A percentile compares a stretch with the other conserved stretches of the same genome.
These are phyloP conservation scores for Nothoprocta pentlandii DNA, from an alignment of 2,113 vertebrate genomes.

Conservation along the genomic window DNA sequence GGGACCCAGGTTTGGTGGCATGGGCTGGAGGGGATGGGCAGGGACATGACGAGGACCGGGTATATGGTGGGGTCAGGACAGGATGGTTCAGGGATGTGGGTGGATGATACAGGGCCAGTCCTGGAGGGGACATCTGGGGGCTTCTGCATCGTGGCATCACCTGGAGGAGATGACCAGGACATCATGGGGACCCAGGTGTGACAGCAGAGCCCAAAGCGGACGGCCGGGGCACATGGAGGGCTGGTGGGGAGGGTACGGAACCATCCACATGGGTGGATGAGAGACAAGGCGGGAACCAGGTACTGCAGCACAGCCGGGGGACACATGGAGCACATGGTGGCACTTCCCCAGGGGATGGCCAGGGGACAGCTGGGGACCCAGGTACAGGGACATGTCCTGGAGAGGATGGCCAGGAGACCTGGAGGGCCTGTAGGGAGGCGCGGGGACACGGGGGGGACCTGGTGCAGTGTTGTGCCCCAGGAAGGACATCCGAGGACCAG, in stretches of 20 bases:
- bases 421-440: background rate
- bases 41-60: background rate
- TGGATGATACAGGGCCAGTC: background rate
- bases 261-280: background rate
- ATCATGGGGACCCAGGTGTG: background rate
- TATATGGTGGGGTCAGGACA: background rate
- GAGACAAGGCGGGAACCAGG: background rate
- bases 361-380: background rate
- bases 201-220: background rate
- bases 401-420: background rate
- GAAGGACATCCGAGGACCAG: background rate
- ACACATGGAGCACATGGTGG: accelerated
- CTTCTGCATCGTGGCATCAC: background rate
- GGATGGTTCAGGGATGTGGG: background rate
- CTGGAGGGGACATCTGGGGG: background rate
- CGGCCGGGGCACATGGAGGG: accelerated
- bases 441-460: background rate
- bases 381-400: background rate
- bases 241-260: background rate
- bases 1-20: too few relatives aligned
- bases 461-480: background rate
- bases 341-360: background rate
- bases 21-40: background rate
- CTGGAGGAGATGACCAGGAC: background rate
- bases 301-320: background rate